phyloP scores from a whole-genome alignment of 2,888 invertebrate genomes.

The Taphrorychus bicolor region DNA sequence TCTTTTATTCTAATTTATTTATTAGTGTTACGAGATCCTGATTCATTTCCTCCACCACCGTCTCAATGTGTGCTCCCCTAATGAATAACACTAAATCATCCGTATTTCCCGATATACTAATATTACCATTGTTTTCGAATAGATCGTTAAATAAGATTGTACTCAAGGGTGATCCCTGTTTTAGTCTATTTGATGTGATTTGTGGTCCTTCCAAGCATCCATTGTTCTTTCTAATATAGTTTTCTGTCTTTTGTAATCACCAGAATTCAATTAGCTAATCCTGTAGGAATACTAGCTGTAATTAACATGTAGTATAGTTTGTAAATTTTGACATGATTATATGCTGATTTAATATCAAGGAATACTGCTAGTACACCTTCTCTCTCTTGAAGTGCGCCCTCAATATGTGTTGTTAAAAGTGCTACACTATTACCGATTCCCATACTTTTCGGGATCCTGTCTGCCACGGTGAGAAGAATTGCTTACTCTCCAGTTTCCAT shows the following conservation, averaged over 20 bases:
- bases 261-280: not conserved
- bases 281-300: not conserved
- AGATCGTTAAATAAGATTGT: not conserved
- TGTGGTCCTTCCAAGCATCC: too few species aligned
- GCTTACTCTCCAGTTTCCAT: not conserved
- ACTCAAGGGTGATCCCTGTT: too few species aligned
- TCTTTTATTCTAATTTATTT: not conserved
- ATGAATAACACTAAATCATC: constrained; percentile 3
- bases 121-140: not conserved
- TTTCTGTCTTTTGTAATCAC: not conserved
- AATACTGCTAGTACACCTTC: not conserved
- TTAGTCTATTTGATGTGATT: too few species aligned
- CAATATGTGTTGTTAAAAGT: not conserved
- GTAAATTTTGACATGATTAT: not conserved
- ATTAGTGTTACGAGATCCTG: not conserved
- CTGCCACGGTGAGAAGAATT: not conserved
- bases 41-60: not conserved
- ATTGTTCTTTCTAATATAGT: not conserved
- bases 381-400: not conserved
- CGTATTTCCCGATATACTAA: not conserved
- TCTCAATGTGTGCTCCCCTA: too few species aligned
- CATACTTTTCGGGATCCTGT: not conserved
- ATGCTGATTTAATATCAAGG: constrained; percentile 3
- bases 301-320: not conserved
- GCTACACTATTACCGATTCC: not conserved